Base-by-base conservation (phyloP, 2,888 invertebrate genomes). In the Malacosoma neustria region DNA sequence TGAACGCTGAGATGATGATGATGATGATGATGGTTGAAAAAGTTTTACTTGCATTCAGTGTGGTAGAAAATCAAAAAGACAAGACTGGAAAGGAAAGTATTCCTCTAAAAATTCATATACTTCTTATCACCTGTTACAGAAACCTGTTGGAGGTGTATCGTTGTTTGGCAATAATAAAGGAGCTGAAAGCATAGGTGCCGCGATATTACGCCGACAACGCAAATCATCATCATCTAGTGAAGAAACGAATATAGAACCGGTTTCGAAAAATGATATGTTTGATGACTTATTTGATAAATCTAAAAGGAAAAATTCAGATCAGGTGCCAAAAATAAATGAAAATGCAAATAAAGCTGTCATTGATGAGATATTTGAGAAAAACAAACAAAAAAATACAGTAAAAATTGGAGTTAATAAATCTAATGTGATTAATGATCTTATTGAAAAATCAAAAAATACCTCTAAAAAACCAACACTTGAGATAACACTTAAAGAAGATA, bases 101-200 rank as follows among this genome's bases (percentile, higher is more conserved):
- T n/a, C n/a, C n/a, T n/a, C n/a, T n/a, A n/a, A n/a, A n/a, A n/a
- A n/a, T n/a, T n/a, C n/a, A n/a, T n/a, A n/a, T n/a, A n/a, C n/a
- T n/a, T n/a, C n/a, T n/a, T n/a, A n/a, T n/a, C n/a, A n/a, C n/a
- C n/a, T n/a, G n/a, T n/a, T n/a, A 22, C 71, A 91, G 91, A 90
- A 89, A 79, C 89, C 89, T 4, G 56, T 86, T 3, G 90, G 89
- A 1, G 90, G 88, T 1, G 87, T 89, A 34, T 87, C 90, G 5
- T 61, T 90, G 30, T 88, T 90, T 48, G 89, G 88, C 1, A 51
- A 62, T 2, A 76, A 66, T 36, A 66, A 72, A 54, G 72, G 71
- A 6, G 51, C 79, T 0, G 76, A 76, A 13, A 80, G 63, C 38
- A 81, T 85, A 4, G 82, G 81, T 0, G 75, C 82, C 0, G 80